Percentiles rank a stretch among this genome's conserved stretches.
Conservation (phyloP, 2,113 vertebrate species). For the Vulpes ferrilata region DNA sequence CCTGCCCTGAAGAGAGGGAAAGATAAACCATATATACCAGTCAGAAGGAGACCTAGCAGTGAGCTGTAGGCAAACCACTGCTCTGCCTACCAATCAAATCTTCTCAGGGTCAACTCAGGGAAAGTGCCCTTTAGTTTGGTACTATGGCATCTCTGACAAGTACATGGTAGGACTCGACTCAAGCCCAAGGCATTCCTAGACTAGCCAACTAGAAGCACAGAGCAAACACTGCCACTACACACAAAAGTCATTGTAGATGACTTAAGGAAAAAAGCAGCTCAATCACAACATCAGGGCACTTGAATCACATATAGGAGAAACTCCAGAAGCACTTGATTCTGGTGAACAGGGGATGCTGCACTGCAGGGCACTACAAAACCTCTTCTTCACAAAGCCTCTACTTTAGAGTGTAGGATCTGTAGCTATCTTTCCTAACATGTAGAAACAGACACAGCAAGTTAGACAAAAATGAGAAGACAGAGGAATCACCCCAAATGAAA, state of each 20-base stretch:
- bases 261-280: background rate
- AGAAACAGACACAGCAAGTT: background rate
- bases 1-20: background rate
- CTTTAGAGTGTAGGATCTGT: background rate
- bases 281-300: background rate
- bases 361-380: background rate
- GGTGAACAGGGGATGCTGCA: background rate
- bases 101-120: background rate
- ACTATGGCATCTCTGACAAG: background rate
- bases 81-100: background rate
- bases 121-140: background rate
- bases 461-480: background rate
- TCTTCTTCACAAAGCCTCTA: background rate
- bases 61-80: background rate
- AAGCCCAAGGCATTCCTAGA: background rate
- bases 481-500: background rate
- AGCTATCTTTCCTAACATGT: background rate
- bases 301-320: background rate
- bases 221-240: background rate
- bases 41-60: background rate
- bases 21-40: background rate
- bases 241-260: background rate
- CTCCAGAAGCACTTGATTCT: background rate
- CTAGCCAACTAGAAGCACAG: background rate
- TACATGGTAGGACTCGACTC: background rate